phyloP scores from a whole-genome alignment of 2,888 invertebrate species.

The Melolontha melolontha region DNA sequence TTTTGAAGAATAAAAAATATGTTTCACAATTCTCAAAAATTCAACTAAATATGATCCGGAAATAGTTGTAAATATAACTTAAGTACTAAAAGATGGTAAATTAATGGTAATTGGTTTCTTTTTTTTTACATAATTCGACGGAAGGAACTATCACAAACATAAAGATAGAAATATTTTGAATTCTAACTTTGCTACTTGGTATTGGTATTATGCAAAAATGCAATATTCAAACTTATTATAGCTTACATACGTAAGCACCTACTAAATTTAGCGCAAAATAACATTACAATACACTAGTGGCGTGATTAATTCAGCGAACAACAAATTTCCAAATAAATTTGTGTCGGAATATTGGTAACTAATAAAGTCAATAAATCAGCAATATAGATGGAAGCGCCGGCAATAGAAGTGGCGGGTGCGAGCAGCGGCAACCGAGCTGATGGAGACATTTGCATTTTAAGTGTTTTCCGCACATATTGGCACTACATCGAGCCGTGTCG shows the following conservation, averaged over 20 bases:
- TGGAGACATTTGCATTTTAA: slow-evolving; percentile 65
- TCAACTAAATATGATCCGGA: too few species aligned
- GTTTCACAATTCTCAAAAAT: too few species aligned
- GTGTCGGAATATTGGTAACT: slow-evolving; percentile 41
- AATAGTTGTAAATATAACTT: too few species aligned
- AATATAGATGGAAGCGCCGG: slow-evolving; percentile 43
- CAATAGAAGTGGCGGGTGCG: slow-evolving; percentile 47
- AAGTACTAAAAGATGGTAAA: too few species aligned
- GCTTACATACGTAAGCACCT: neutral
- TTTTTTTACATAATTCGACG: too few species aligned
- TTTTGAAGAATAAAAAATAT: too few species aligned
- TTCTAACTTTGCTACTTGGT: too few species aligned
- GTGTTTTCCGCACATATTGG: slow-evolving; percentile 63
- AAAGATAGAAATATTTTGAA: too few species aligned
- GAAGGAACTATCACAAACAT: too few species aligned
- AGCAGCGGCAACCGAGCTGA: slow-evolving; percentile 42
- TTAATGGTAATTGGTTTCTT: too few species aligned
- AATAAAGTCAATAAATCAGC: slow-evolving; percentile 49
- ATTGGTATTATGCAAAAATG: too few species aligned
- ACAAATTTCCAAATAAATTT: slow-evolving; percentile 41
- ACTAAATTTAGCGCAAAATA: neutral
- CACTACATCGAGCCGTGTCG: slow-evolving; percentile 53
- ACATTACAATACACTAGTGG: neutral
- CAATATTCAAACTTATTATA: neutral
- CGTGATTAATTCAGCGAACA: slow-evolving; percentile 17